Evolutionary conservation across 2,888 invertebrate species (phyloP), one percentile per base, ranked within the genome.

Genomic region (Drosophila robusta): DNA sequence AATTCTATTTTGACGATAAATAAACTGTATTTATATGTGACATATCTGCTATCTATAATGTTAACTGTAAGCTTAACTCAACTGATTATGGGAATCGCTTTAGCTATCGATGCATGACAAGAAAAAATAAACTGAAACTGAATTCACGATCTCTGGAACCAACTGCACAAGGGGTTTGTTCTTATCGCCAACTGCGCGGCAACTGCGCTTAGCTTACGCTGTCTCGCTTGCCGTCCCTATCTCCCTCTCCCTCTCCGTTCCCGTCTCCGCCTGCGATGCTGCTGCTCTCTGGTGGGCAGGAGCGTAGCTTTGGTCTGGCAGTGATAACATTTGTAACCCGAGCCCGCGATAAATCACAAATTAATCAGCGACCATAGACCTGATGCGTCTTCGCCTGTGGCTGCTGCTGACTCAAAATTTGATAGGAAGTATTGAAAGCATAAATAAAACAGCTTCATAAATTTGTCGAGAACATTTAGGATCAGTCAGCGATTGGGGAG

Each of bases 281-380:
- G 39, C 32, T 49, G 71, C 51, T 57, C 44, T 18, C 36, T 44
- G 36, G 36, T 45, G 39, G 72, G 41, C 42, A 54, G 54, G 51
- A 56, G 54, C 26, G 18, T 42, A 83, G 84, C 78, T 73, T 70
- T 52, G 67, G 89, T 75, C 84, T 76, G 76, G 68, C 55, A 66
- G 42, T 80, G 87, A 87, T 87, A 87, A 87, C 89, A 76, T 71
- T 69, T 74, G 75, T 87, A 85, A 85, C 88, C 88, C 88, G 64
- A 72, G 67, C 54, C 36, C 38, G 76, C 72, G 86, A 89, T 89
- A 87, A 87, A 84, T 84, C 75, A 71, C 60, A 81, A 86, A 89
- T 87, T 87, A 85, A 78, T 84, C 85, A 84, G 75, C 77, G 56
- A 51, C 38, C 62, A 58, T 11, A 66, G 62, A 57, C 62, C 76